phyloP scores from a whole-genome alignment of 2,113 vertebrate species.

The Asarcornis scutulata region DNA sequence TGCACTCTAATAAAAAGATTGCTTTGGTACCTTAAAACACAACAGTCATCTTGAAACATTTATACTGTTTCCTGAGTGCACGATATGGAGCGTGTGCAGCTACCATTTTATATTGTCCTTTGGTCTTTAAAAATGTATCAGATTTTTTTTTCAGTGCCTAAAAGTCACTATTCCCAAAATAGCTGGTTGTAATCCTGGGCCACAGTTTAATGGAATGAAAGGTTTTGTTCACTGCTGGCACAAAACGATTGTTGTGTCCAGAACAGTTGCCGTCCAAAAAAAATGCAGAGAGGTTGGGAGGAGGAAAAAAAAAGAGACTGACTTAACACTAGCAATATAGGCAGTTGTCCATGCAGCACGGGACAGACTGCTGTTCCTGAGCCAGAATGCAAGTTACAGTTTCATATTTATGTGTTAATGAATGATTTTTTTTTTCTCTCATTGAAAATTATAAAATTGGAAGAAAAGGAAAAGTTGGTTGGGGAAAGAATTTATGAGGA shows the following conservation, averaged over 20 bases:
- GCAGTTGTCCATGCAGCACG: not conserved
- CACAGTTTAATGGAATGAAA: not conserved
- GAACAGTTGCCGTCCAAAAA: not conserved
- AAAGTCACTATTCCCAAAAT: not conserved
- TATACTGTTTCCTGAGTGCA: not conserved
- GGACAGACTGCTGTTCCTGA: not conserved
- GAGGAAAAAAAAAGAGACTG: not conserved
- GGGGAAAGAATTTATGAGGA: not conserved
- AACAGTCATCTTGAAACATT: not conserved
- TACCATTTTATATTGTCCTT: not conserved
- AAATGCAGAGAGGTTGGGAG: not conserved
- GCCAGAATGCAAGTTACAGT: not conserved
- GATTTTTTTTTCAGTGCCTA: accelerated
- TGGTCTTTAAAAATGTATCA: not conserved
- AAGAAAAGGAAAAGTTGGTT: not conserved
- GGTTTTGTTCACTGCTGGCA: not conserved
- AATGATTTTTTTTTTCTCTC: not conserved
- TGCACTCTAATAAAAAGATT: not conserved
- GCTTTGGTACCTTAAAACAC: not conserved
- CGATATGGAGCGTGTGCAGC: not conserved
- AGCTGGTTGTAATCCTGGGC: not conserved
- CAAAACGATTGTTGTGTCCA: not conserved
- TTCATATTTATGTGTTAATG: not conserved
- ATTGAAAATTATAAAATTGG: not conserved
- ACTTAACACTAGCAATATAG: not conserved